phyloP scores from a whole-genome alignment of 2,113 vertebrate genomes.

The Typhlomys cinereus region DNA sequence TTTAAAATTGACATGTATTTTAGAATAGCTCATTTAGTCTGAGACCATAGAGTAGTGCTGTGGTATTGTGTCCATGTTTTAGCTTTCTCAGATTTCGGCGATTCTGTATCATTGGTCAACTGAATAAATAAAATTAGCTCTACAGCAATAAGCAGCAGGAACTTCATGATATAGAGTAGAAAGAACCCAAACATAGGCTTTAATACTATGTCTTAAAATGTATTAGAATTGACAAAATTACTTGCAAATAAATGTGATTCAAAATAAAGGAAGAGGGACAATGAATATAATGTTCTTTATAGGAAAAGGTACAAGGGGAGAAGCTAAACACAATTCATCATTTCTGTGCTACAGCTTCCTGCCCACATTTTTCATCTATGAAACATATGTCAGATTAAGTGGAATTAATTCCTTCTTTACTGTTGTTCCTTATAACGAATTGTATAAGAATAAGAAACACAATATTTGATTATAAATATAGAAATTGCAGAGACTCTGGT shows the following conservation, averaged over 20 bases:
- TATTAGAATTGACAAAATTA: constrained; percentile 31
- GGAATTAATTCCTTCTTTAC: constrained; percentile 30
- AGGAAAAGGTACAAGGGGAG: background rate
- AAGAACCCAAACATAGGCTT: background rate
- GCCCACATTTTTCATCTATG: background rate
- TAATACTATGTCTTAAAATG: constrained; percentile 11
- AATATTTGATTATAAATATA: constrained; percentile 7
- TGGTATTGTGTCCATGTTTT: background rate
- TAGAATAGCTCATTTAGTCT: constrained; percentile 53
- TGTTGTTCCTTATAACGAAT: constrained; percentile 16
- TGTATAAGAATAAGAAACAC: background rate
- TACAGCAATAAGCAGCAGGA: background rate
- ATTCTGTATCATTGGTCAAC: constrained; percentile 25
- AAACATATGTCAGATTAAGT: constrained; percentile 26
- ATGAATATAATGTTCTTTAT: background rate
- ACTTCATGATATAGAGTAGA: constrained; percentile 12
- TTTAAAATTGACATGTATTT: constrained; percentile 29
- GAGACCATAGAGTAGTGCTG: background rate
- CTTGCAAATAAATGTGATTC: constrained; percentile 5
- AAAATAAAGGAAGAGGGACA: background rate
- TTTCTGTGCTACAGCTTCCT: background rate
- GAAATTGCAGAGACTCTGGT: no score
- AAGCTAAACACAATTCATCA: background rate
- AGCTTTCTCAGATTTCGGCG: constrained; percentile 13
- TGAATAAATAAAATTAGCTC: constrained; percentile 59